phyloP scores from a whole-genome alignment of 2,113 vertebrate species.

The Collichthys lucidus region DNA sequence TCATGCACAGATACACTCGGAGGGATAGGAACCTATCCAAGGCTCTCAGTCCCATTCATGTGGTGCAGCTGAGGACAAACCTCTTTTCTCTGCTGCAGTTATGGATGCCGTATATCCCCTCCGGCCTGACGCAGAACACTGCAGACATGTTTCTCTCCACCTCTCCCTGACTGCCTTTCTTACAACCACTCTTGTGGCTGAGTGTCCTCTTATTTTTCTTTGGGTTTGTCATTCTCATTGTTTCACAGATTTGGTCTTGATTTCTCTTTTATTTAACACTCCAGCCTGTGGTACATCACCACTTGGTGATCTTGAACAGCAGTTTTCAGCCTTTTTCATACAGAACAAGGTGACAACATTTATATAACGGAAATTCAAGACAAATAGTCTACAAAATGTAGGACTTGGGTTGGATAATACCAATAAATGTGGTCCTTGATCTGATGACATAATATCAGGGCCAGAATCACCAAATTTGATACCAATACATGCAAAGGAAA shows the following conservation, averaged over 20 bases:
- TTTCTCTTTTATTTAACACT: too few relatives aligned
- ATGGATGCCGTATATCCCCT: conserved; percentile 54
- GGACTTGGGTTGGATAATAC: too few relatives aligned
- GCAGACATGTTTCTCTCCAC: conserved; percentile 11
- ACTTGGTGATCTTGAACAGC: conserved; percentile 3
- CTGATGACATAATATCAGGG: neutral
- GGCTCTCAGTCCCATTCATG: neutral
- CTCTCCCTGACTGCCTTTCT: neutral
- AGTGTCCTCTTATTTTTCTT: neutral
- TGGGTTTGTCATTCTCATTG: neutral
- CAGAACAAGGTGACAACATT: neutral
- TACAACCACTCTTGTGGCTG: neutral
- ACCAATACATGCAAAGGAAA: neutral
- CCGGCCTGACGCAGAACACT: conserved; percentile 28
- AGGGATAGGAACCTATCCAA: neutral
- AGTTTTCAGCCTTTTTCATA: neutral
- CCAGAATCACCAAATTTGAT: neutral
- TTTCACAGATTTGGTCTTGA: too few relatives aligned
- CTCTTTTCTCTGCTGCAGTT: conserved; percentile 49
- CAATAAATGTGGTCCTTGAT: neutral
- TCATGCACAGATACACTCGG: neutral
- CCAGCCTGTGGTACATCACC: too few relatives aligned
- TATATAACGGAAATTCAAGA: neutral
- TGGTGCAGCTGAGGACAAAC: conserved; percentile 54
- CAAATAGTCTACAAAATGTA: neutral